phyloP scores from a whole-genome alignment of 1,140 invertebrate species.

The Pogonus chalceus region DNA sequence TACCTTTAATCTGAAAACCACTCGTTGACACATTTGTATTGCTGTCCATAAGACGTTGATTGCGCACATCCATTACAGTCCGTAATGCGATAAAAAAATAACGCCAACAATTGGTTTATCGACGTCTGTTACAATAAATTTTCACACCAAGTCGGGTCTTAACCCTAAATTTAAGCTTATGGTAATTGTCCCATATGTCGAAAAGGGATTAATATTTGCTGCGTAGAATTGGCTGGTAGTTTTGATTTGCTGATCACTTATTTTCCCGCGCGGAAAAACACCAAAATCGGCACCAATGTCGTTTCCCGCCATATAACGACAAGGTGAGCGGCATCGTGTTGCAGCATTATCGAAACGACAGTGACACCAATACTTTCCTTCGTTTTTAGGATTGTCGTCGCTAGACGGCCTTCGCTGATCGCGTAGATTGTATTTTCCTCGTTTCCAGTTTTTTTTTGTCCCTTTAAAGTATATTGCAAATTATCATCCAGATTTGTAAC shows the following conservation, averaged over 20 bases:
- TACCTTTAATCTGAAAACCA: not conserved
- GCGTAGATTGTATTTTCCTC: not conserved
- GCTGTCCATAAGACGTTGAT: slow-evolving; percentile 20
- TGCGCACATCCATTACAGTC: slow-evolving; percentile 25
- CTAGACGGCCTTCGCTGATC: not conserved
- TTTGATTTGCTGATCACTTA: no score
- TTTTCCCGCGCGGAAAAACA: not conserved
- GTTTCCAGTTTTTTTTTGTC: not conserved
- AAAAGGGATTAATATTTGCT: not conserved
- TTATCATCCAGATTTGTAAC: not conserved
- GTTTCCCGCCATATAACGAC: not conserved
- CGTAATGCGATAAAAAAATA: slow-evolving; percentile 30
- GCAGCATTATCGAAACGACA: not conserved
- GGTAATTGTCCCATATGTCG: not conserved
- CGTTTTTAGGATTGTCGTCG: not conserved
- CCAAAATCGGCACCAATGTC: not conserved
- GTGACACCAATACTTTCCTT: not conserved
- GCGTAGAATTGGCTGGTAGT: not conserved
- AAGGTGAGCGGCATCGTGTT: not conserved
- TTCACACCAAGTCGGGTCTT: slow-evolving; percentile 30
- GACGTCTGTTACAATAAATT: slow-evolving; percentile 35
- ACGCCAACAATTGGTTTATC: slow-evolving; percentile 32
- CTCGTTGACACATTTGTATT: slow-evolving; percentile 11
- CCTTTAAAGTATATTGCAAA: not conserved
- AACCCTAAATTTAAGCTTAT: slow-evolving; percentile 29